Evolutionary conservation across 2,888 invertebrate genomes (phyloP), one percentile per base, ranked within the genome.

Genomic region (Eristalinus aeneus): DNA sequence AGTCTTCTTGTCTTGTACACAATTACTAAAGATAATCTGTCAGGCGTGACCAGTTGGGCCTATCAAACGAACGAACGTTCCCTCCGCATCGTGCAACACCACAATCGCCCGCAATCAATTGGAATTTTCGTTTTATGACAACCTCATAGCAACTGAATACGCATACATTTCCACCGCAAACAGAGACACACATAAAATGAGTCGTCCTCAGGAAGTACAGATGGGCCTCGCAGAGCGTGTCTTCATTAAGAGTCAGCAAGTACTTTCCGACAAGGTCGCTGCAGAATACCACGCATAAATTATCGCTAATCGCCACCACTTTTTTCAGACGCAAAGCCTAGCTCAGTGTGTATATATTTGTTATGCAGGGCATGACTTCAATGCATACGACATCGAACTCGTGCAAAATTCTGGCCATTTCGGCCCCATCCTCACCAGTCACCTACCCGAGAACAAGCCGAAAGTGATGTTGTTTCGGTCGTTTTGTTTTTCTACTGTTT

Each of bases 331-430:
- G 39, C 63, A 71, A 64, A 64, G 39, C 56, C 27, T 46, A 39
- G 5, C 27, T 27, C 27, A 3, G n/a, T 71, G 63, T 32, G 39
- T 39, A 10, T 16, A 10, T 54, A 10, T 31, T 78, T 71, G 32
- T 32, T 12, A 78, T 78, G 63, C 77, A 36, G 23, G 39, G n/a
- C 63, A 63, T 63, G 63, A 2, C 31, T 46, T n/a, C 23, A 61
- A 9, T 36, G 23, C 10, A 56, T 23, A 56, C 23, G 23, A 12
- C 56, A 56, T 11, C 22, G 23, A 56, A 56, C 22, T 69, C 69
- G 69, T 63, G 69, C 54, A 53, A 77, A 78, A 78, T 71, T 71
- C 71, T 78, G 63, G 32, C n/a, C 27, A 68, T 23, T 34, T 60
- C 36, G 36, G 11, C 9, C 11, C 56, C 64, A 64, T 65, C 56